Evolutionary conservation across 2,888 invertebrate genomes (phyloP).

Genomic region (Alcis repandata): DNA sequence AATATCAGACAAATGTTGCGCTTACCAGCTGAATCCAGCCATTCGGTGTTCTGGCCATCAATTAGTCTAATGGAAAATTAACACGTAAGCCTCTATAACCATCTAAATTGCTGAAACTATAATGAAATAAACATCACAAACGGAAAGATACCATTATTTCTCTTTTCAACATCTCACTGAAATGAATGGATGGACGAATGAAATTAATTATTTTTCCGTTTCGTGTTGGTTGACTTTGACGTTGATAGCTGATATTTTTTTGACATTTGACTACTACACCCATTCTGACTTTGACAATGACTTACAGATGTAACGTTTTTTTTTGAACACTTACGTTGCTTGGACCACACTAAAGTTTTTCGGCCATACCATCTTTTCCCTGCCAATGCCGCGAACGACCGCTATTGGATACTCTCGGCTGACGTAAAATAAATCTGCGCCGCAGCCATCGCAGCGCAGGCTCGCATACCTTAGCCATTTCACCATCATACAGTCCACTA

Average conservation of each 20-base stretch:
- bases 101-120: constrained; percentile 54
- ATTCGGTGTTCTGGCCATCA: constrained; percentile 86
- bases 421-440: too few species aligned
- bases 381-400: too few species aligned
- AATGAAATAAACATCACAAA: constrained; percentile 51
- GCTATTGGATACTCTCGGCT: too few species aligned
- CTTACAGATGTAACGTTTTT: neutral
- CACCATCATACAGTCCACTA: too few species aligned
- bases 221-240: neutral
- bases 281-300: neutral
- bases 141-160: constrained; percentile 54
- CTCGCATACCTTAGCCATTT: too few species aligned
- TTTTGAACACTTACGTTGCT: too few species aligned
- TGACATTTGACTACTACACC: neutral
- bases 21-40: constrained; percentile 87
- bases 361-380: too few species aligned
- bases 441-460: too few species aligned
- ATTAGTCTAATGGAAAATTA: constrained; percentile 69
- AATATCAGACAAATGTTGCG: constrained; percentile 50
- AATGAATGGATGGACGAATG: neutral
- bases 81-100: constrained; percentile 58
- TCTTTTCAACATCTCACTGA: constrained; percentile 44
- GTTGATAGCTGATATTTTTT: neutral
- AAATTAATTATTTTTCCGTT: neutral
- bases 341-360: too few species aligned